These are phyloP conservation scores for Drepana falcataria DNA, from an alignment of 2,888 invertebrate species.

Conservation along the genomic window DNA sequence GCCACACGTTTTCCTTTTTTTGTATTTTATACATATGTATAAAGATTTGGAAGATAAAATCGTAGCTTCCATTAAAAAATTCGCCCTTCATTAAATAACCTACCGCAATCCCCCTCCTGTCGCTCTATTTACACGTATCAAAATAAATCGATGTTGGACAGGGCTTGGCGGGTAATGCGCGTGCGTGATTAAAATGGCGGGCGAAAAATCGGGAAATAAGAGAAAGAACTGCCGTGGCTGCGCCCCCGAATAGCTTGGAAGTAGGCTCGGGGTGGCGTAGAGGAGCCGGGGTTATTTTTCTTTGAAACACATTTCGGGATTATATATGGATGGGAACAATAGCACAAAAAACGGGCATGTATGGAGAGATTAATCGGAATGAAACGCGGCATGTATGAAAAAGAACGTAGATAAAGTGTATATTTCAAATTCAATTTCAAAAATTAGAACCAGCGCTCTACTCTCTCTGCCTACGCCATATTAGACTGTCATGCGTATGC, in stretches of 20 bases:
- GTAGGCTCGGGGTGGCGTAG: conserved; percentile 42
- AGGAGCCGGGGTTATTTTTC: conserved; percentile 7
- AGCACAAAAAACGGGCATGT: too few relatives aligned
- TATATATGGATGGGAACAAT: too few relatives aligned
- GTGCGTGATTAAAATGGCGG: conserved; percentile 72
- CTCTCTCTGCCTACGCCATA: too few relatives aligned
- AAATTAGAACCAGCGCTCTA: too few relatives aligned
- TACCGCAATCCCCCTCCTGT: conserved; percentile 36
- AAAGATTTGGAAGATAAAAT: not conserved
- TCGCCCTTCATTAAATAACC: conserved; percentile 29
- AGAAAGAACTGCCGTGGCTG: conserved; percentile 64
- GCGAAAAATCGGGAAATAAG: conserved; percentile 73
- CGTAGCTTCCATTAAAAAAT: conserved; percentile 4
- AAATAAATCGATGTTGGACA: conserved; percentile 58
- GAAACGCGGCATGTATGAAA: too few relatives aligned
- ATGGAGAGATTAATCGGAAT: too few relatives aligned
- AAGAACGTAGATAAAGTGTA: too few relatives aligned
- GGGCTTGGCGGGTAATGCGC: conserved; percentile 46
- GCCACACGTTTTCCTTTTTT: too few relatives aligned
- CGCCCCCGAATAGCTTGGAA: conserved; percentile 39
- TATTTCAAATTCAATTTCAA: too few relatives aligned
- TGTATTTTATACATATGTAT: not conserved
- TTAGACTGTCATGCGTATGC: too few relatives aligned
- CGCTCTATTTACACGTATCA: conserved; percentile 57
- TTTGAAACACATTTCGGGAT: too few relatives aligned